Base-by-base conservation (phyloP, 2,888 invertebrate species). In the Perizoma affinitatum region DNA sequence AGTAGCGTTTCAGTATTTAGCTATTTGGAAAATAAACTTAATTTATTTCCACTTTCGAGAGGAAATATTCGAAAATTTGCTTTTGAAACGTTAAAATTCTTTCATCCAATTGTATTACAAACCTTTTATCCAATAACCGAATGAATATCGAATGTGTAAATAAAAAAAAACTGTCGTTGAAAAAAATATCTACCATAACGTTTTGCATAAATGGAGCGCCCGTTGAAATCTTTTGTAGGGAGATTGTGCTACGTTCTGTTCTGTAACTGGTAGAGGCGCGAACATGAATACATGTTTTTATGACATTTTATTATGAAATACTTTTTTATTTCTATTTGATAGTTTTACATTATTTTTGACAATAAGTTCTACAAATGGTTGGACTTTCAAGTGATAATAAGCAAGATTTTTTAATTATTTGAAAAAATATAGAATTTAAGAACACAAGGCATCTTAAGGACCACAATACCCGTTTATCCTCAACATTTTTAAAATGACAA, bases 401-500 rank as follows among this genome's bases (percentile, higher is more conserved):
- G 11, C 9, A 46, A 8, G 8, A 51, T 48, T 47, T 38, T 9
- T 43, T 35, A 46, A 38, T 34, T 40, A 53, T 59, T 51, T 34
- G 9, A 61, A 51, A 47, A 35, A 46, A 57, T 58, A 55, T 62
- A 58, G 48, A 63, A 48, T 65, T 59, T 64, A 48, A 48, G 47
- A 51, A 62, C 53, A 58, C 50, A 54, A 48, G 47, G 42, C 33
- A 49, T 61, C 43, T 54, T 54, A n/a, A n/a, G 44, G 45, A 51
- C 63, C 58, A 43, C 42, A 51, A 55, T 41, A 66, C 62, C 53
- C 11, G 62, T 65, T 44, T n/a, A 58, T 61, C 61, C 58, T 45
- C 40, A n/a, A n/a, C n/a, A n/a, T n/a, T n/a, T n/a, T n/a, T 60
- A 54, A 22, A 58, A 66, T 61, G 66, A 63, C 62, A 64, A 63